These are phyloP conservation scores for Stercorarius parasiticus DNA, from an alignment of 2,113 vertebrate species.

Conservation along the genomic window DNA sequence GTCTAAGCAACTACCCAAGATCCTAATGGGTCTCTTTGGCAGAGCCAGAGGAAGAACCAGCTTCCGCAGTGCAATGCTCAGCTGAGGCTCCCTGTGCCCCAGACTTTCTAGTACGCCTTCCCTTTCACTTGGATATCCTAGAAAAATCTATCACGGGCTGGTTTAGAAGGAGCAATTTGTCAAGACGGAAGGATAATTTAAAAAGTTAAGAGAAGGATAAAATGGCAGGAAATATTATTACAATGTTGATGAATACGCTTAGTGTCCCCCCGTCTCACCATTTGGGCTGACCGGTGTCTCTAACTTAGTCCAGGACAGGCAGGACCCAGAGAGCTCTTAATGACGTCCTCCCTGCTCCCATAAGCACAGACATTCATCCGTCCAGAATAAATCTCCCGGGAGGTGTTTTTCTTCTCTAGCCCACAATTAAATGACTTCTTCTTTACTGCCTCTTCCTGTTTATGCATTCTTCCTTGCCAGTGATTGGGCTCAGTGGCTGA, in stretches of 20 bases:
- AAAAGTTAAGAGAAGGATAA: background rate
- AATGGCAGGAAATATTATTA: background rate
- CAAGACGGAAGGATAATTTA: background rate
- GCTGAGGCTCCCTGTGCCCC: background rate
- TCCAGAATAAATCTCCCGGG: background rate
- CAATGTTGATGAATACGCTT: background rate
- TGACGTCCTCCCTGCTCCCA: background rate
- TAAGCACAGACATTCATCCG: background rate
- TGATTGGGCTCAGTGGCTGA: background rate
- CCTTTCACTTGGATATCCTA: background rate
- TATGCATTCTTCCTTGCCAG: background rate
- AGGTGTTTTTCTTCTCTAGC: background rate
- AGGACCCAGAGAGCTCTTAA: background rate
- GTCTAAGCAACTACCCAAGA: rapidly evolving
- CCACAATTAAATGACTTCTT: constrained; percentile 35
- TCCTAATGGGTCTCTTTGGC: background rate
- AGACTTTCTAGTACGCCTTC: background rate
- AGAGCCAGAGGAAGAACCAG: background rate
- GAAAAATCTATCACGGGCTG: background rate
- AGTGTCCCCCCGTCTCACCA: background rate
- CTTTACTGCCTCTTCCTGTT: constrained; percentile 39
- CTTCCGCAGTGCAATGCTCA: rapidly evolving
- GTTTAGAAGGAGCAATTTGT: background rate
- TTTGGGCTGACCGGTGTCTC: background rate
- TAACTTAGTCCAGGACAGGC: background rate